A percentile compares a stretch with the other conserved stretches of the same genome.
Conservation (phyloP, 2,888 invertebrate genomes). For the Ectropis crepuscularia region DNA sequence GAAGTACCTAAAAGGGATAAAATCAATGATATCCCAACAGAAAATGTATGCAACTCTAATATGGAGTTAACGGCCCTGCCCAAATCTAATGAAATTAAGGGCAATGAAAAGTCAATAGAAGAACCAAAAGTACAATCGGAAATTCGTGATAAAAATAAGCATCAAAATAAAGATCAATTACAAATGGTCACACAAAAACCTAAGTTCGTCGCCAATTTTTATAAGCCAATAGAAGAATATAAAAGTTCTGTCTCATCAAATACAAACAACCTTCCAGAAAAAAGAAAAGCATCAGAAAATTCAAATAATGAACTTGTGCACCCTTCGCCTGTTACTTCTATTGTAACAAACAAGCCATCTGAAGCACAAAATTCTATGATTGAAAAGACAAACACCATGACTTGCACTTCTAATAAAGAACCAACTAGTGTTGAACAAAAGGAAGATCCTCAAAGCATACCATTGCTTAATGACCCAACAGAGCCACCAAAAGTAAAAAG, state of each 20-base stretch:
- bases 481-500: slow-evolving; percentile 51
- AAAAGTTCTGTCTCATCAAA: slow-evolving; percentile 18
- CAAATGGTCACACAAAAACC: slow-evolving; percentile 6
- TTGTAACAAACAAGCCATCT: neutral
- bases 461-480: slow-evolving; percentile 62
- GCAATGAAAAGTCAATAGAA: neutral
- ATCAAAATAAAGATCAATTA: neutral
- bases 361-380: neutral
- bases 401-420: slow-evolving; percentile 11
- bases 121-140: neutral
- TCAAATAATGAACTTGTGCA: neutral
- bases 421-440: slow-evolving; percentile 13
- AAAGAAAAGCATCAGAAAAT: slow-evolving; percentile 6
- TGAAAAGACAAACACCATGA: neutral
- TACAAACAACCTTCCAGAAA: slow-evolving; percentile 10
- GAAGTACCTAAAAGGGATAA: neutral
- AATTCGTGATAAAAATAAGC: slow-evolving; percentile 1
- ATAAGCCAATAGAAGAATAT: slow-evolving; percentile 54
- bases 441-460: slow-evolving; percentile 57
- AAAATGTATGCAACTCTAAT: neutral
- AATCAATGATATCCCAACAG: neutral
- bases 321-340: neutral
- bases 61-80: neutral
- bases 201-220: slow-evolving; percentile 63
- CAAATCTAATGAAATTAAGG: neutral